phyloP scores from a whole-genome alignment of 1,140 invertebrate genomes.

The Bombus cullumanus region DNA sequence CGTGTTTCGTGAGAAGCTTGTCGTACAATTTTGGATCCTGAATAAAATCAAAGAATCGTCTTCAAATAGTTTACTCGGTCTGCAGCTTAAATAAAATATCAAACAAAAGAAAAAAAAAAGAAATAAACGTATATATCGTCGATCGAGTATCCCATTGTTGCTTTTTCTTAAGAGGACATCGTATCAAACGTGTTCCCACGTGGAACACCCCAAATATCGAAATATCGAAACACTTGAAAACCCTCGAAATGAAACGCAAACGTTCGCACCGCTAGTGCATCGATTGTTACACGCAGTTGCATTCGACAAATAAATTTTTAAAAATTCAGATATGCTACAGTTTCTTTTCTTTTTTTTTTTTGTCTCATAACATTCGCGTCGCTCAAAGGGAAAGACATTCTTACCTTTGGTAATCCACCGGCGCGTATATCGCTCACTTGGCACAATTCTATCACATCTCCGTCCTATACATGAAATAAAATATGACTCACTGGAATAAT shows the following conservation, averaged over 20 bases:
- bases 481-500: neutral
- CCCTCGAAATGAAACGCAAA: neutral
- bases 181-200: neutral
- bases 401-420: slow-evolving; percentile 93
- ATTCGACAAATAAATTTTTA: no score
- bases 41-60: slow-evolving; percentile 22
- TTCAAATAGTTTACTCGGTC: neutral
- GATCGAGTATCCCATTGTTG: neutral
- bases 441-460: slow-evolving; percentile 97
- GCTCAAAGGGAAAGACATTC: neutral
- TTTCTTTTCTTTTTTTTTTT: neutral
- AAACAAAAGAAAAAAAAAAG: neutral
- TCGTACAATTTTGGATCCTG: slow-evolving; percentile 93
- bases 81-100: neutral
- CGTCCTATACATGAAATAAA: slow-evolving; percentile 89
- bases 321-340: neutral
- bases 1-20: slow-evolving; percentile 90
- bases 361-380: neutral
- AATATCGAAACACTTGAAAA: no score
- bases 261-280: neutral
- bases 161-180: neutral
- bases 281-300: neutral
- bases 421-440: slow-evolving; percentile 98
- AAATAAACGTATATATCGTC: neutral
- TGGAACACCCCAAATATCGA: neutral